These are phyloP conservation scores for Oedothorax gibbosus DNA, from an alignment of 1,140 invertebrate species.

Conservation along the genomic window DNA sequence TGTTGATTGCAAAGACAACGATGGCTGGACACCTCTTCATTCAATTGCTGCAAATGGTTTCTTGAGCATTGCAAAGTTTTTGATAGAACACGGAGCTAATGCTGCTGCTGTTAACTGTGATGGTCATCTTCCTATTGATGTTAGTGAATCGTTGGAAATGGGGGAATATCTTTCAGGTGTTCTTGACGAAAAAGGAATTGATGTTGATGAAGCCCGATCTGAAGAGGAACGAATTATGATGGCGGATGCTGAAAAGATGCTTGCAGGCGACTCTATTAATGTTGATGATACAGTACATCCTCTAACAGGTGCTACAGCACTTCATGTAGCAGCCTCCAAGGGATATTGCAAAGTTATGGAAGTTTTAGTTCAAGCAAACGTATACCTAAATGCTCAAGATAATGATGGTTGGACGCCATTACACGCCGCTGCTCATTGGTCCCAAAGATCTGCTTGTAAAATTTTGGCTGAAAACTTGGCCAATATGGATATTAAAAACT, in stretches of 20 bases:
- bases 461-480: slow-evolving; percentile 89
- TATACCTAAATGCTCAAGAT: slow-evolving; percentile 90
- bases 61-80: slow-evolving; percentile 84
- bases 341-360: slow-evolving; percentile 94
- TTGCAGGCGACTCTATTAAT: slow-evolving; percentile 72
- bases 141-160: slow-evolving; percentile 92
- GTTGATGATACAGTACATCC: slow-evolving; percentile 75
- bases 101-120: slow-evolving; percentile 97
- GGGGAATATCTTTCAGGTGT: slow-evolving; percentile 86
- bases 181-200: slow-evolving; percentile 82
- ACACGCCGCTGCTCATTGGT: slow-evolving; percentile 98
- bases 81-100: slow-evolving; percentile 92
- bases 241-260: slow-evolving; percentile 90
- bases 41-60: slow-evolving; percentile 97
- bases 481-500: slow-evolving; percentile 93
- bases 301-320: slow-evolving; percentile 92
- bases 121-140: slow-evolving; percentile 94
- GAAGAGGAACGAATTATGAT: slow-evolving; percentile 91
- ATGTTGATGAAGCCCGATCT: slow-evolving; percentile 89
- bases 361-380: slow-evolving; percentile 80
- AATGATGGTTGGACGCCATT: slow-evolving; percentile 98
- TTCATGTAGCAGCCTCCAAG: slow-evolving; percentile 98
- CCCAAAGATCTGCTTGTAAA: slow-evolving; percentile 93
- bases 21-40: slow-evolving; percentile 99
- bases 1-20: slow-evolving; percentile 97